These are phyloP conservation scores for Hirtodrosophila histrioides DNA, from an alignment of 2,888 invertebrate genomes.

Conservation along the genomic window DNA sequence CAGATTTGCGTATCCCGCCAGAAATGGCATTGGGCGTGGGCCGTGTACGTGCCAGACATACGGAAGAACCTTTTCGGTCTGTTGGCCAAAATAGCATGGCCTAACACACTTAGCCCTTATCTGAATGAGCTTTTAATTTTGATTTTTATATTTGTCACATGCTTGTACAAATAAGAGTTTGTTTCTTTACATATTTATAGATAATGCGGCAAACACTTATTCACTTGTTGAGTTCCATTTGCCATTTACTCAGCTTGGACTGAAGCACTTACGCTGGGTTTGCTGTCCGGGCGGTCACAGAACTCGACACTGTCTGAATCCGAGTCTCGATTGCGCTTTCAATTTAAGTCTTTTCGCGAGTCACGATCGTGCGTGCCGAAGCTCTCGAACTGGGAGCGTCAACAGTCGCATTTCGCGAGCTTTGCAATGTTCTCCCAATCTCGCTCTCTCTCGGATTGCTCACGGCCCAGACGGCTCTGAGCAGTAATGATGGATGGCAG, in stretches of 20 bases:
- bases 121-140: constrained; percentile 34
- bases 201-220: constrained; percentile 36
- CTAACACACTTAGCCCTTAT: constrained; percentile 38
- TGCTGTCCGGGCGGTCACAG: constrained; percentile 62
- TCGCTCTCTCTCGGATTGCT: neutral
- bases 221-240: constrained; percentile 26
- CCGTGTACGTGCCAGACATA: constrained; percentile 54
- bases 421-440: constrained; percentile 15
- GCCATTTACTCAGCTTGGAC: neutral
- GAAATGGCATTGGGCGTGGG: constrained; percentile 55
- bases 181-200: constrained; percentile 15
- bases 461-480: constrained; percentile 3
- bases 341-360: constrained; percentile 73
- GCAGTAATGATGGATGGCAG: constrained; percentile 9
- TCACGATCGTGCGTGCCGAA: constrained; percentile 56
- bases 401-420: constrained; percentile 26
- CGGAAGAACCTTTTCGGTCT: constrained; percentile 2
- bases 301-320: constrained; percentile 76
- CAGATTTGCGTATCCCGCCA: constrained; percentile 25
- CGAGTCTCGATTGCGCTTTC: constrained; percentile 57
- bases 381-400: constrained; percentile 42
- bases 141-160: constrained; percentile 17
- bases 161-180: neutral
- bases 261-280: constrained; percentile 57
- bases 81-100: constrained; percentile 21